A percentile compares a stretch with the other conserved stretches of the same genome.
phyloP scores from a whole-genome alignment of 2,888 invertebrate species.

The Acleris laterana region DNA sequence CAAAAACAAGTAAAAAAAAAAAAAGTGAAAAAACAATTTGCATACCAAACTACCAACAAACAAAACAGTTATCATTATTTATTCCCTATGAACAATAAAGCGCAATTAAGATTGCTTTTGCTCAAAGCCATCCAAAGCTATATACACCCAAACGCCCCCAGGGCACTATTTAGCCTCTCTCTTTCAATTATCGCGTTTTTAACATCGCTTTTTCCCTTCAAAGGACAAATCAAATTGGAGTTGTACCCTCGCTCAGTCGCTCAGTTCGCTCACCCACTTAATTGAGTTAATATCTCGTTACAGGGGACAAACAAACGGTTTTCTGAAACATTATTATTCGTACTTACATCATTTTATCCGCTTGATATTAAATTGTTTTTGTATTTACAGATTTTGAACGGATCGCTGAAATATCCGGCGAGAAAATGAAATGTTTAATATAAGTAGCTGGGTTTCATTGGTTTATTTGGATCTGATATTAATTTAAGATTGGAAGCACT shows the following conservation, averaged over 20 bases:
- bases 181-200: conserved; percentile 35
- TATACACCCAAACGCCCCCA: conserved; percentile 15
- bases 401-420: conserved; percentile 31
- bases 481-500: not conserved
- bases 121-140: not conserved
- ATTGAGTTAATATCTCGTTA: conserved; percentile 39
- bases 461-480: not conserved
- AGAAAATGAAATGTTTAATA: conserved; percentile 23
- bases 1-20: too few species aligned
- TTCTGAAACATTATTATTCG: conserved; percentile 32
- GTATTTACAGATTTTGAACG: conserved; percentile 22
- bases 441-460: conserved; percentile 3
- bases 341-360: conserved; percentile 23
- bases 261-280: conserved; percentile 28
- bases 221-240: conserved; percentile 35
- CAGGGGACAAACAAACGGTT: conserved; percentile 34
- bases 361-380: conserved; percentile 27
- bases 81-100: too few species aligned
- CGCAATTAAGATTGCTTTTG: not conserved
- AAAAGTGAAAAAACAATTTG: too few species aligned
- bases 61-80: too few species aligned
- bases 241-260: conserved; percentile 20
- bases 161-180: conserved; percentile 27
- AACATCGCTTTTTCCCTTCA: conserved; percentile 37
- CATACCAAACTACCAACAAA: too few species aligned